These are phyloP conservation scores for Hirtodrosophila histrioides DNA, from an alignment of 2,888 invertebrate genomes.

Conservation along the genomic window DNA sequence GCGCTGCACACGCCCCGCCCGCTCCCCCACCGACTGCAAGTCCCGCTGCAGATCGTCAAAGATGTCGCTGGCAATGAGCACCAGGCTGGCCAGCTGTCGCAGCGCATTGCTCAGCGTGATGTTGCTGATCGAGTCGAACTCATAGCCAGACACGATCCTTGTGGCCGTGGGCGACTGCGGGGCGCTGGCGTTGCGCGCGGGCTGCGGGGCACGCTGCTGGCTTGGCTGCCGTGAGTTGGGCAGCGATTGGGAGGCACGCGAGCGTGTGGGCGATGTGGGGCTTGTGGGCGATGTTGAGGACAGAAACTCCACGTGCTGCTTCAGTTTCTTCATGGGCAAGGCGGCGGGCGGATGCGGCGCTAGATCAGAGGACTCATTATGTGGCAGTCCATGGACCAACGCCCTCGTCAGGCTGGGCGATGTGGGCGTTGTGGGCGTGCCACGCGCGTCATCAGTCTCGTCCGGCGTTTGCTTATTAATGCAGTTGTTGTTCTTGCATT, in stretches of 20 bases:
- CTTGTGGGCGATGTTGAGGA: constrained; percentile 67
- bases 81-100: constrained; percentile 93
- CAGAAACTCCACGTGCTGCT: constrained; percentile 81
- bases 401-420: constrained; percentile 43
- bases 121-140: constrained; percentile 94
- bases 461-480: constrained; percentile 73
- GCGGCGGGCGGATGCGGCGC: constrained; percentile 61
- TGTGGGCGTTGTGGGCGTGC: constrained; percentile 32
- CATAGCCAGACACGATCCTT: constrained; percentile 87
- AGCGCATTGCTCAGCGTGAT: constrained; percentile 93
- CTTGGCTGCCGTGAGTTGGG: constrained; percentile 69
- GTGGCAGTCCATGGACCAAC: constrained; percentile 62
- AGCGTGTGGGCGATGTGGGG: constrained; percentile 57
- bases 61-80: constrained; percentile 93
- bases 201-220: constrained; percentile 53
- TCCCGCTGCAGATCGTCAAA: constrained; percentile 92
- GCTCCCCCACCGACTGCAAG: constrained; percentile 89
- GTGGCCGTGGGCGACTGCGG: constrained; percentile 75
- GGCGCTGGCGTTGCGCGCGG: constrained; percentile 58
- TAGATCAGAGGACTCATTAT: constrained; percentile 6
- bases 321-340: constrained; percentile 80
- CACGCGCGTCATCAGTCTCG: constrained; percentile 28
- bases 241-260: constrained; percentile 60
- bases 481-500: constrained; percentile 82
- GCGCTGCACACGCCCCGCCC: constrained; percentile 89